Conservation (phyloP, 1,140 invertebrate genomes). For the Ptiloglossa arizonensis region DNA sequence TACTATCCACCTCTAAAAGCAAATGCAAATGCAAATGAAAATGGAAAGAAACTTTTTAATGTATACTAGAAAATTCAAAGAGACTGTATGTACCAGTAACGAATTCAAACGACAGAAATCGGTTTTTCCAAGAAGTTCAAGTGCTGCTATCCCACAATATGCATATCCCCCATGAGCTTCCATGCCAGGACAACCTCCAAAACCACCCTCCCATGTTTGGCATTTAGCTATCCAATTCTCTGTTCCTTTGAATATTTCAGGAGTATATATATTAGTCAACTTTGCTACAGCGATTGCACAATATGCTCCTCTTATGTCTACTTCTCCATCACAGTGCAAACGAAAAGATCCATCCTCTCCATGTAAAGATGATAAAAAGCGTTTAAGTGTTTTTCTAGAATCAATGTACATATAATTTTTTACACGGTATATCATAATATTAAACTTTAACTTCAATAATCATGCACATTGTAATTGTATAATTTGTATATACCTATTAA, state of each 20-base stretch:
- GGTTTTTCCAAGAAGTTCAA: conserved; percentile 91
- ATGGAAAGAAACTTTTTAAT: background rate
- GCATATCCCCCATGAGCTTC: conserved; percentile 99
- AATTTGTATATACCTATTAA: conserved; percentile 87
- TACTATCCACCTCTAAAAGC: conserved; percentile 89
- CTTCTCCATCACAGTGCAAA: conserved; percentile 96
- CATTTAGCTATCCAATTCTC: conserved; percentile 96
- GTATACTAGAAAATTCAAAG: background rate
- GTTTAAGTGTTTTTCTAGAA: conserved; percentile 85
- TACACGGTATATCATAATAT: background rate
- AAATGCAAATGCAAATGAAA: conserved; percentile 13
- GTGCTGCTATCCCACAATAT: conserved; percentile 96
- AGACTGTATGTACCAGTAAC: conserved; percentile 84
- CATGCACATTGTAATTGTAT: background rate
- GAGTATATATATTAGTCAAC: conserved; percentile 91
- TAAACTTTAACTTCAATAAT: background rate
- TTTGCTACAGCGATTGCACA: conserved; percentile 96
- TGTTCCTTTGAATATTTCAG: conserved; percentile 91
- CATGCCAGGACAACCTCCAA: conserved; percentile 95
- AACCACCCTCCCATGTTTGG: conserved; percentile 99
- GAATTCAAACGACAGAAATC: conserved; percentile 90
- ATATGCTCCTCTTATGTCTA: conserved; percentile 96
- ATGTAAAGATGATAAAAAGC: conserved; percentile 90
- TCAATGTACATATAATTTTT: background rate
- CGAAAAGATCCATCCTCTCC: conserved; percentile 94